Conservation (phyloP, 2,888 invertebrate genomes). For the Athripsodes cinereus region DNA sequence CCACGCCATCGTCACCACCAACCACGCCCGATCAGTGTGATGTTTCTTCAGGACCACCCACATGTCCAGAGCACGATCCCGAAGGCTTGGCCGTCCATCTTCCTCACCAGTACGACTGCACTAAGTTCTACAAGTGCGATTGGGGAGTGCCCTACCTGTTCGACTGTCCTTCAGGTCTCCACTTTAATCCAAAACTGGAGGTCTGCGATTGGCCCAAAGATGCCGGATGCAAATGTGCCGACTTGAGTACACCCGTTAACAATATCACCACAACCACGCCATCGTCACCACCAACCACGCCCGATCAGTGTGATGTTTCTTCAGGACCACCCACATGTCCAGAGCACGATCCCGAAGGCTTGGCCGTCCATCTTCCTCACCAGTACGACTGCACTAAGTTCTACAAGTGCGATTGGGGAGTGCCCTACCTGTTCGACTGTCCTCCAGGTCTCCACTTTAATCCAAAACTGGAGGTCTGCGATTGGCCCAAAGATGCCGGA, state of each 20-base stretch:
- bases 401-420: constrained; percentile 26
- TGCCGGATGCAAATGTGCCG: background rate
- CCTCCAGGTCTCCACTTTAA: constrained; percentile 29
- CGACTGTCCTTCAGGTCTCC: no score
- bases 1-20: background rate
- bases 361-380: constrained; percentile 17
- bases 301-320: background rate
- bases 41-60: background rate
- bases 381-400: constrained; percentile 26
- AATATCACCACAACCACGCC: background rate
- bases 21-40: background rate
- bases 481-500: constrained; percentile 28
- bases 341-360: constrained; percentile 15
- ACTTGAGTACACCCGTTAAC: background rate
- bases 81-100: constrained; percentile 20
- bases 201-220: constrained; percentile 2
- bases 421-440: constrained; percentile 27
- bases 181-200: constrained; percentile 1
- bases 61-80: background rate
- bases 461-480: constrained; percentile 28
- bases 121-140: constrained; percentile 27
- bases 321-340: constrained; percentile 19
- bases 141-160: constrained; percentile 11
- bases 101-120: constrained; percentile 27
- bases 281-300: no score